Evolutionary conservation across 2,797 vertebrate genomes (phyloP).

Genomic region (Hirundo rustica): DNA sequence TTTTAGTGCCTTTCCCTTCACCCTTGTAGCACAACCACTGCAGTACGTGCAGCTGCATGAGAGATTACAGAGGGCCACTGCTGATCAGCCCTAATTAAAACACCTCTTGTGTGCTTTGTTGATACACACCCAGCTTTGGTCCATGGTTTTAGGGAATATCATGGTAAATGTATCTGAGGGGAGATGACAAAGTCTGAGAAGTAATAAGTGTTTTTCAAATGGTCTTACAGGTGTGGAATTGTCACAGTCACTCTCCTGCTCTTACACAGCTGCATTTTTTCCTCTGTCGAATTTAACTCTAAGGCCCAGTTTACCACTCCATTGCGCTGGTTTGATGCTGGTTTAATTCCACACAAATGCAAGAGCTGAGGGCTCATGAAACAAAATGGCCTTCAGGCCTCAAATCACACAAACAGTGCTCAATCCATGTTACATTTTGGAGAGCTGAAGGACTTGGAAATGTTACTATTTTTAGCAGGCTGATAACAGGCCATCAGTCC

Average conservation of each 20-base stretch:
- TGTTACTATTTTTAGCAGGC: neutral
- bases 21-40: neutral
- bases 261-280: neutral
- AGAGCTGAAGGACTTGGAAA: neutral
- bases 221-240: neutral
- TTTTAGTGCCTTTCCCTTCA: neutral
- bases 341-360: neutral
- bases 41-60: neutral
- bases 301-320: neutral
- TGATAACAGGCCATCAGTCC: neutral
- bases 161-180: neutral
- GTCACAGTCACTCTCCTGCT: neutral
- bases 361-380: neutral
- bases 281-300: neutral
- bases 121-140: neutral
- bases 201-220: neutral
- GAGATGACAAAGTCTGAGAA: neutral
- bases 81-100: neutral
- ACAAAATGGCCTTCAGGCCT: neutral
- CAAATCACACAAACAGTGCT: neutral
- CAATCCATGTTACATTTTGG: neutral
- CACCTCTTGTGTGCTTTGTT: neutral
- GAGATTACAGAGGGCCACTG: neutral
- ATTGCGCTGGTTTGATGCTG: neutral
- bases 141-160: conserved; percentile 14